Base-by-base conservation (phyloP, 2,797 vertebrate species). In the Chelon labrosus region DNA sequence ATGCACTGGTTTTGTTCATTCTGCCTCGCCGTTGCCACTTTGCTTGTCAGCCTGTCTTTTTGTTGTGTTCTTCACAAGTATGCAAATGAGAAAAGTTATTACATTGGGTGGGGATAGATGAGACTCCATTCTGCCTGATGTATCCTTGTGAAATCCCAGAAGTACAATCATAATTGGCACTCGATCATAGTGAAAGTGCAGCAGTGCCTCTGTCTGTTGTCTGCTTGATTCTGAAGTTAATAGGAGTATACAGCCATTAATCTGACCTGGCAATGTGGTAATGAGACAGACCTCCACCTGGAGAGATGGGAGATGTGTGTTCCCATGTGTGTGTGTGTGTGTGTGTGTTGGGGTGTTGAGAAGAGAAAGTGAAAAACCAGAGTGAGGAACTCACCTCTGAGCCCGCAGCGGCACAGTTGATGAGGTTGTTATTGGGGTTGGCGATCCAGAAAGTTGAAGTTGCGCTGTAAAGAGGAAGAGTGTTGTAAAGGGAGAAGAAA, bases 391-490 rank as follows among this genome's bases (percentile, higher is more conserved):
- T 95, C 79, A 99, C 98, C 95, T 98, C 97, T 0, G 98, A 99
- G 67, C 96, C 97, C 2, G 96, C 96, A 7, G 94, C 97, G 4
- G 97, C 90, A 41, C 97, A 98, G 86, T 95, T 95, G 79, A 96
- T 92, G 76, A 98, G 92, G 89, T 95, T 97, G 93, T 98, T 99
- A 93, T 97, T 98, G 78, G 96, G 97, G 86, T 98, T 98, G 79
- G 97, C 96, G 65, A 97, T 97, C 97, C 97, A 98, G 92, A 97
- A 98, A 2, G 95, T 98, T 81, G 97, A 98, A 82, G 97, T 96
- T 41, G 96, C 97, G 8, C 97, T 97, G 76, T 77, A 42, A 77
- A 71, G 53, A 66, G 22, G 5, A 38, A 50, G 38, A 39, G 19
- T 14, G 67, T 27, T 39, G 27, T 68, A 90, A 76, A 68, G n/a